Conservation (phyloP, 2,797 vertebrate genomes). For the Tamandua tetradactyla region DNA sequence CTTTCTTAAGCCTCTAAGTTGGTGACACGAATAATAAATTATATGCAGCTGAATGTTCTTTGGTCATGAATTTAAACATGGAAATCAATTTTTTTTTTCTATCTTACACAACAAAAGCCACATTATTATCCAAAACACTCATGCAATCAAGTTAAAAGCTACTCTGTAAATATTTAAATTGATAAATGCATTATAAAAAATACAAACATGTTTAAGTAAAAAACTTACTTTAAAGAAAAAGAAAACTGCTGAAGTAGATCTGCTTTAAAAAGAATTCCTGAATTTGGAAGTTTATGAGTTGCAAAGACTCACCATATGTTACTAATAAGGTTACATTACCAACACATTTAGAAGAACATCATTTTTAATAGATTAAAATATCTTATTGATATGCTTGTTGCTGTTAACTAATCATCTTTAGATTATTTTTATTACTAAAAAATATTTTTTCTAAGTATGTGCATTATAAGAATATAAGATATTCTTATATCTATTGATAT, state of each 20-base stretch:
- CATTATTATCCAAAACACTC: neutral
- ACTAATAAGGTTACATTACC: neutral
- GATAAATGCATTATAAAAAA: slow-evolving; percentile 43
- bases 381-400: neutral
- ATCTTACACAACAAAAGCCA: slow-evolving; percentile 7
- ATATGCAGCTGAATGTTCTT: neutral
- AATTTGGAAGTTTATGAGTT: neutral
- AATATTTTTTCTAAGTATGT: neutral
- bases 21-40: neutral
- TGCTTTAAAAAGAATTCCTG: too few relatives aligned
- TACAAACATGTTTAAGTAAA: neutral
- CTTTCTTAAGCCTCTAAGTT: neutral
- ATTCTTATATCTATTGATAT: too few relatives aligned
- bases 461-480: neutral
- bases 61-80: neutral
- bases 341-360: neutral
- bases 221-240: slow-evolving; percentile 39
- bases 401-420: neutral
- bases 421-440: neutral
- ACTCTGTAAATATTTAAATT: slow-evolving; percentile 53
- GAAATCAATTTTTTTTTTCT: neutral
- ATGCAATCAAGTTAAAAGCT: slow-evolving; percentile 46
- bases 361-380: slow-evolving; percentile 18
- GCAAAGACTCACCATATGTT: neutral
- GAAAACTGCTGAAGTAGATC: neutral